Conservation (phyloP, 1,140 invertebrate genomes). For the Cydia amplana region DNA sequence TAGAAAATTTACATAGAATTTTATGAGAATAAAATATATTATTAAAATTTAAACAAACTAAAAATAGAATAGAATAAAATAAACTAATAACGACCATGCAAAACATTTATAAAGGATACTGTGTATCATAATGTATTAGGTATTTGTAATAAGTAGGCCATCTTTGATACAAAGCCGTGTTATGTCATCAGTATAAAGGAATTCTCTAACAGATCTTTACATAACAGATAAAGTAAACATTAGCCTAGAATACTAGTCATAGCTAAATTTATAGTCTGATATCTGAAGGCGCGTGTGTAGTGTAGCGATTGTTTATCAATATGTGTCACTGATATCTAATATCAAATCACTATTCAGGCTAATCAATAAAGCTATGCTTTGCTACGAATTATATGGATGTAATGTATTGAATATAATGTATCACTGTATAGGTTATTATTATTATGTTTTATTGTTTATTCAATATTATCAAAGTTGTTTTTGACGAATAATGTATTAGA, state of each 20-base stretch:
- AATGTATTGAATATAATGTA: not conserved
- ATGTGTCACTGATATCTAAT: slow-evolving; percentile 16
- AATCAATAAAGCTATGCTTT: slow-evolving; percentile 35
- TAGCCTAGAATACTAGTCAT: slow-evolving; percentile 5
- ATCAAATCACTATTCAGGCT: not conserved
- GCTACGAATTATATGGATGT: not conserved
- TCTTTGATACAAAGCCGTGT: not conserved
- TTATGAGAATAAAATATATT: too few species aligned
- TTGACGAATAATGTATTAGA: not conserved
- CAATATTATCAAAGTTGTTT: not conserved
- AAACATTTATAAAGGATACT: too few species aligned
- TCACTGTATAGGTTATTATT: not conserved
- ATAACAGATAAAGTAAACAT: not conserved
- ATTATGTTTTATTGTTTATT: not conserved
- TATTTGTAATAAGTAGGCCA: not conserved
- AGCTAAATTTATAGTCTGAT: not conserved
- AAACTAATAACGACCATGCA: too few species aligned
- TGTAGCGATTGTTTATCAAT: slow-evolving; percentile 19
- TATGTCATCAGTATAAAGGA: not conserved
- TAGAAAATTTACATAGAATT: too few species aligned
- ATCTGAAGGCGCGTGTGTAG: not conserved
- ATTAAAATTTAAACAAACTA: too few species aligned
- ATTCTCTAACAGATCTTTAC: not conserved
- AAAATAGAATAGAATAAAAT: too few species aligned
- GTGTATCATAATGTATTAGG: not conserved